Conservation (phyloP, 92 coral and sea anemone species). For the Chrysogorgia sp. region DNA sequence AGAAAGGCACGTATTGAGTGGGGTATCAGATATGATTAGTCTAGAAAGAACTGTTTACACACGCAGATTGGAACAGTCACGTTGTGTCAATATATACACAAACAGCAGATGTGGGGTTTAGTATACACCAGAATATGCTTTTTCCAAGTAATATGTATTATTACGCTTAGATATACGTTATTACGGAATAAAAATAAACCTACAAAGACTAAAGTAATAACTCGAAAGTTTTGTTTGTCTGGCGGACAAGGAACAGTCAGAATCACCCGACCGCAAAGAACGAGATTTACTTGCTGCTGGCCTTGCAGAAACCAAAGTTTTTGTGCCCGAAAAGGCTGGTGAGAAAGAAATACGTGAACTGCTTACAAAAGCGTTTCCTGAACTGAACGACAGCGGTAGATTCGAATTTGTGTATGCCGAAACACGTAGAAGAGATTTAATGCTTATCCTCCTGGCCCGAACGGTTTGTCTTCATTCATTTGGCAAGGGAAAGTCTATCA, state of each 20-base stretch:
- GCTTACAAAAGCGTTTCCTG: slow-evolving; percentile 10
- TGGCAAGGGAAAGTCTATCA: slow-evolving; percentile 67
- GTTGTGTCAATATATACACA: no score
- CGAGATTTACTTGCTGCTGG: not conserved
- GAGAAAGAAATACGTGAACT: slow-evolving; percentile 45
- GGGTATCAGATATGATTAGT: no score
- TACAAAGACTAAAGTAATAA: slow-evolving; percentile 29
- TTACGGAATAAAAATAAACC: not conserved
- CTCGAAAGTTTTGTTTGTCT: slow-evolving; percentile 57
- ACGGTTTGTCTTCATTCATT: slow-evolving; percentile 55
- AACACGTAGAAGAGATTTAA: slow-evolving; percentile 46
- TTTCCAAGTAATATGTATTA: no score
- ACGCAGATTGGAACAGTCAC: no score
- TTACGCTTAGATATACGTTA: no score
- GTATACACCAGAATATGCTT: no score
- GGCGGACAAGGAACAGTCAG: slow-evolving; percentile 56
- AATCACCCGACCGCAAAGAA: slow-evolving; percentile 51
- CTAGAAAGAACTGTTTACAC: no score
- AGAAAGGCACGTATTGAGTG: no score
- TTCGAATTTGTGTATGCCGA: slow-evolving; percentile 7
- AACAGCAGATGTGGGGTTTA: no score
- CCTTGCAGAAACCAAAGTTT: slow-evolving; percentile 4
- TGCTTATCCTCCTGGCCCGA: slow-evolving; percentile 62
- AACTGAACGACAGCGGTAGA: not conserved
- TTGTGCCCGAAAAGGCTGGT: slow-evolving; percentile 2